These are phyloP conservation scores for Anarrhichthys ocellatus DNA, from an alignment of 2,113 vertebrate genomes.

Conservation along the genomic window DNA sequence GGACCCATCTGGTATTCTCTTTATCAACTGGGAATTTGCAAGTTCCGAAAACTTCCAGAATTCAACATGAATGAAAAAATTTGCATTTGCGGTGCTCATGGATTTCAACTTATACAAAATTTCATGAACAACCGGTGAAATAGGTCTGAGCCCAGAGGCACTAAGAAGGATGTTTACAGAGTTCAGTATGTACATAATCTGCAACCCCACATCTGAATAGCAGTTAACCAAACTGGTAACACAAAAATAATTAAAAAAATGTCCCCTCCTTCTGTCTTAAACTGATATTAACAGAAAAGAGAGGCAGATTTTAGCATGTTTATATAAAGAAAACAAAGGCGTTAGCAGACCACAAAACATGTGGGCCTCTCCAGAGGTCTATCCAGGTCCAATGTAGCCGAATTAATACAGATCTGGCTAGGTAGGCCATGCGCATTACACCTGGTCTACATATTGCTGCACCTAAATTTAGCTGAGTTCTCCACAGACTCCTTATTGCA, in stretches of 20 bases:
- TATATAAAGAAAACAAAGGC: conserved; percentile 40
- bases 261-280: conserved; percentile 20
- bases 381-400: conserved; percentile 34
- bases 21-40: conserved; percentile 57
- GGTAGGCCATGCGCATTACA: conserved; percentile 76
- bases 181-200: conserved; percentile 40
- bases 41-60: conserved; percentile 40
- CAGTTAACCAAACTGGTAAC: conserved; percentile 20
- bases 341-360: conserved; percentile 25
- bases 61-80: conserved; percentile 42
- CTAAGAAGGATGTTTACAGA: conserved; percentile 51
- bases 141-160: conserved; percentile 28
- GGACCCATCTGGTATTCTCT: conserved; percentile 63
- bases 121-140: conserved; percentile 36
- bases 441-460: conserved; percentile 75
- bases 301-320: conserved; percentile 36
- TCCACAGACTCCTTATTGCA: conserved; percentile 60
- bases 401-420: conserved; percentile 45
- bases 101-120: conserved; percentile 55
- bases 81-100: conserved; percentile 17
- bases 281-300: conserved; percentile 25
- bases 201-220: conserved; percentile 29
- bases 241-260: neutral
- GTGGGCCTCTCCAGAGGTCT: conserved; percentile 21
- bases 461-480: conserved; percentile 77